Percentiles rank a stretch among this genome's conserved stretches.
phyloP scores from a whole-genome alignment of 2,797 vertebrate genomes.

The Pyrrhura leucotis region DNA sequence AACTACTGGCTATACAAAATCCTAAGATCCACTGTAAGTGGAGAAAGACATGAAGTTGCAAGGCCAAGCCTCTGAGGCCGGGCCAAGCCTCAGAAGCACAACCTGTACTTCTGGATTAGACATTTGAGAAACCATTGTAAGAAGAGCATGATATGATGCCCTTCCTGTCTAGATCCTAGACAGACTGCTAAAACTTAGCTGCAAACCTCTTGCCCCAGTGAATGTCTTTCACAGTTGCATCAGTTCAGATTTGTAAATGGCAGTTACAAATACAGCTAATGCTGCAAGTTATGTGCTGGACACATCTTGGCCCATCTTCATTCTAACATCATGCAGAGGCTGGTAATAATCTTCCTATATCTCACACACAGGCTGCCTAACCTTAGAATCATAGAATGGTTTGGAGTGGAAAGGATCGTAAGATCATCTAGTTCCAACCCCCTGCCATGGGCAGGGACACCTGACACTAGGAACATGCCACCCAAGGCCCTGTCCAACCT shows the following conservation, averaged over 20 bases:
- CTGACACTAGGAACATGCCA: not conserved
- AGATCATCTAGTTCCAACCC: not conserved
- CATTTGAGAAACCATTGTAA: not conserved
- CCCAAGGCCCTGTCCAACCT: not conserved
- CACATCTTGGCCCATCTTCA: not conserved
- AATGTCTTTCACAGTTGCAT: not conserved
- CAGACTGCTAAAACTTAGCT: not conserved
- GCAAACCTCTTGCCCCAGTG: not conserved
- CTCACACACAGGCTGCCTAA: not conserved
- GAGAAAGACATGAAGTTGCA: not conserved
- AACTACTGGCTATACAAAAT: not conserved
- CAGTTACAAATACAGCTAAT: not conserved
- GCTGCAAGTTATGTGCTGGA: not conserved
- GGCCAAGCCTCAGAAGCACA: not conserved
- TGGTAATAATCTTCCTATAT: not conserved
- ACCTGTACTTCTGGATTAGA: not conserved
- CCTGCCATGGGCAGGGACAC: not conserved
- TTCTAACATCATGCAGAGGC: not conserved
- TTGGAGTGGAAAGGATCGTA: not conserved
- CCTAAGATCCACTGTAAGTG: not conserved
- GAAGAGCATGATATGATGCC: not conserved
- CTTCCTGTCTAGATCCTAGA: not conserved
- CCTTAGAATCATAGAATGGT: not conserved
- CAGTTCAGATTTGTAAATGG: not conserved
- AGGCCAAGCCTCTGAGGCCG: not conserved